phyloP scores from a whole-genome alignment of 2,888 invertebrate genomes.

The Melanchra persicariae region DNA sequence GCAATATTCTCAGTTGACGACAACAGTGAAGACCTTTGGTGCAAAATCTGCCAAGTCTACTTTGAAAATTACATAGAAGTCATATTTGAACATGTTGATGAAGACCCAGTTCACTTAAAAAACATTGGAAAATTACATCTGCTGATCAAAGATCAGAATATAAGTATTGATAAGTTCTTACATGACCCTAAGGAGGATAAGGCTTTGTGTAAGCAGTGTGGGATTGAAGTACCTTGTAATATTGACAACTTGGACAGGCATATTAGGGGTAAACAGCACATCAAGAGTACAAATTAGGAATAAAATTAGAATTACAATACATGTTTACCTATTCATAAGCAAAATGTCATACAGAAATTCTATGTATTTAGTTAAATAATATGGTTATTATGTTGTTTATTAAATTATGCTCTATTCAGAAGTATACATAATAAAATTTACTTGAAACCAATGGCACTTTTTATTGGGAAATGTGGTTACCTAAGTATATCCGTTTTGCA shows the following conservation, averaged over 20 bases:
- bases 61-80: slow-evolving; percentile 76
- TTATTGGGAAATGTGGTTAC: background rate
- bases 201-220: slow-evolving; percentile 74
- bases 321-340: background rate
- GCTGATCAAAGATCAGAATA: slow-evolving; percentile 73
- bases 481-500: no score
- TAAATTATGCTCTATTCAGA: background rate
- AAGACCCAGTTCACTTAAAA: slow-evolving; percentile 68
- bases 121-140: slow-evolving; percentile 68
- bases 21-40: slow-evolving; percentile 75
- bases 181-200: slow-evolving; percentile 74
- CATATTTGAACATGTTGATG: slow-evolving; percentile 76
- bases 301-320: background rate
- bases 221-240: slow-evolving; percentile 73
- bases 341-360: background rate
- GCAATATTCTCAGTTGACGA: slow-evolving; percentile 78
- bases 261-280: slow-evolving; percentile 71
- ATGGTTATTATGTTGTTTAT: background rate
- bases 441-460: background rate
- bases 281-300: slow-evolving; percentile 12
- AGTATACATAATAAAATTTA: background rate
- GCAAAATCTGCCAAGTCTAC: slow-evolving; percentile 77
- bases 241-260: slow-evolving; percentile 75
- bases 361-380: background rate
- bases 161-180: slow-evolving; percentile 75